Conservation (phyloP, 1,140 invertebrate genomes). For the Schmidtea mediterranea region DNA sequence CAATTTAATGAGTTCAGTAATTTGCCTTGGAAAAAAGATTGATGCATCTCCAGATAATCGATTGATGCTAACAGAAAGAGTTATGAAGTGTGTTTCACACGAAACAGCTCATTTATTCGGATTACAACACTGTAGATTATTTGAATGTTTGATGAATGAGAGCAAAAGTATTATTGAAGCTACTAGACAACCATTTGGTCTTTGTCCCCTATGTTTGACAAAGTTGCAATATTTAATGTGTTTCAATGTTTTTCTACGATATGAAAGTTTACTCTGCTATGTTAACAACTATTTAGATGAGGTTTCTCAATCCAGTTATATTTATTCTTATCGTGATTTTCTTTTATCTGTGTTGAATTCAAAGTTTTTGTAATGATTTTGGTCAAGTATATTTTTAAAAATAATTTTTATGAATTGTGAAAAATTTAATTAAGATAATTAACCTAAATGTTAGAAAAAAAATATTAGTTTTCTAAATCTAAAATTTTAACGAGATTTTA, state of each 20-base stretch:
- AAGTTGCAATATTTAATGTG: slow-evolving; percentile 14
- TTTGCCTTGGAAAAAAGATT: slow-evolving; percentile 15
- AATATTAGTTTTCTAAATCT: no score
- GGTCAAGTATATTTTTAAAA: no score
- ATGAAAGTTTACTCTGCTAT: slow-evolving; percentile 8
- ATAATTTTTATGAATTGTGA: no score
- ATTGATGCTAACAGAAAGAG: not conserved
- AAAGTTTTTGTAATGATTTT: no score
- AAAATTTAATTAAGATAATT: no score
- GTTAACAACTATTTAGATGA: not conserved
- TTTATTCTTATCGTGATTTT: no score
- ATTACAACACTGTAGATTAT: slow-evolving; percentile 15
- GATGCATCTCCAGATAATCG: not conserved
- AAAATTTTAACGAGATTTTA: no score
- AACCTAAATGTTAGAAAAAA: no score
- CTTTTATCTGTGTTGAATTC: no score
- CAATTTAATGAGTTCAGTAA: slow-evolving; percentile 10
- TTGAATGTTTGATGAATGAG: slow-evolving; percentile 17
- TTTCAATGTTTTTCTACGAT: slow-evolving; percentile 13
- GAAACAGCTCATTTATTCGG: slow-evolving; percentile 17
- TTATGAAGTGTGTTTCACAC: slow-evolving; percentile 9
- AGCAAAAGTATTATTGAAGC: slow-evolving; percentile 14
- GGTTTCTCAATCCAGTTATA: no score
- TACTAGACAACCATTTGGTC: slow-evolving; percentile 14
- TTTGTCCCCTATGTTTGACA: slow-evolving; percentile 16